These are phyloP conservation scores for Dioctria rufipes DNA, from an alignment of 2,888 invertebrate genomes.

Conservation along the genomic window DNA sequence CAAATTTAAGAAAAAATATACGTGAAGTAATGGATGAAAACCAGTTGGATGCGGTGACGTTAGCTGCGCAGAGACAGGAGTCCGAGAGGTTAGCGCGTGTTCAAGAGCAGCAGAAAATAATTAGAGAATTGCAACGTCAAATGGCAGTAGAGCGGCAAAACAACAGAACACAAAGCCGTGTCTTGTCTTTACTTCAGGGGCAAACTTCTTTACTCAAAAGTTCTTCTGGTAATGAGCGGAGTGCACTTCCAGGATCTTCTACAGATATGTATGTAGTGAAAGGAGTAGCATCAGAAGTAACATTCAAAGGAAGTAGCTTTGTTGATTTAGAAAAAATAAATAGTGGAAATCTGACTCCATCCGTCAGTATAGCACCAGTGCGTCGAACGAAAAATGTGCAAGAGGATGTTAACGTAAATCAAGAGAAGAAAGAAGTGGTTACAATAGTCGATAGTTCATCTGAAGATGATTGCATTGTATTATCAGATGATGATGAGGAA, in stretches of 20 bases:
- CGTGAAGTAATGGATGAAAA: slow-evolving; percentile 95
- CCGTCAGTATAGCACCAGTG: slow-evolving; percentile 73
- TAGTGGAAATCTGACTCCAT: slow-evolving; percentile 70
- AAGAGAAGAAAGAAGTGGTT: slow-evolving; percentile 71
- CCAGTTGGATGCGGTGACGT: slow-evolving; percentile 91
- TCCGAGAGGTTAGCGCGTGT: slow-evolving; percentile 88
- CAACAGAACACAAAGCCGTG: slow-evolving; percentile 79
- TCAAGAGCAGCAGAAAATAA: slow-evolving; percentile 87
- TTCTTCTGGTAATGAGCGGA: slow-evolving; percentile 60
- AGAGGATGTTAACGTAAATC: slow-evolving; percentile 48
- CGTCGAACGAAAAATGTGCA: slow-evolving; percentile 56
- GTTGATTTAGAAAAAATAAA: slow-evolving; percentile 65
- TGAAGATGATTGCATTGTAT: slow-evolving; percentile 89
- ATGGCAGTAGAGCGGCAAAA: slow-evolving; percentile 82
- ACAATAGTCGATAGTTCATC: slow-evolving; percentile 84
- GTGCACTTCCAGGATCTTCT: slow-evolving; percentile 54
- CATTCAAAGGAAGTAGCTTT: slow-evolving; percentile 52
- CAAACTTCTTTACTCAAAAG: slow-evolving; percentile 75
- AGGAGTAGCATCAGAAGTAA: slow-evolving; percentile 52
- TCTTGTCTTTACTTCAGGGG: slow-evolving; percentile 81
- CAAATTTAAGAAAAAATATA: slow-evolving; percentile 86
- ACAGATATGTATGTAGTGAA: slow-evolving; percentile 56
- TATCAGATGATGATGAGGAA: slow-evolving; percentile 86
- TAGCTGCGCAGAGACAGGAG: slow-evolving; percentile 94
- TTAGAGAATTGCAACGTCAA: slow-evolving; percentile 86